phyloP scores from a whole-genome alignment of 2,888 invertebrate species.

The Caenorhabditis zanzibari region DNA sequence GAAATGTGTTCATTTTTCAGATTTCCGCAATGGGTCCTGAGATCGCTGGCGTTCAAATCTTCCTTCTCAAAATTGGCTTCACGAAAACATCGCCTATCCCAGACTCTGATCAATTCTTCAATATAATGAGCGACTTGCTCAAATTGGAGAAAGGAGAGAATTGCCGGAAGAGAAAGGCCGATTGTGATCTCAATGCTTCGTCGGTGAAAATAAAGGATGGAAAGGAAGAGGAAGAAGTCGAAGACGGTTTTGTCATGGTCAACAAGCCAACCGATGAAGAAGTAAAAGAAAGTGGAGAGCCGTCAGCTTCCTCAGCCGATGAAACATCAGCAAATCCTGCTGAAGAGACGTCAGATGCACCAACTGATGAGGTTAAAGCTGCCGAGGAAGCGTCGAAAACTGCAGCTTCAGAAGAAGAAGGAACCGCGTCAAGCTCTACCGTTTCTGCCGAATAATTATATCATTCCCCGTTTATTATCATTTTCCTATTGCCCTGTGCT shows the following conservation, averaged over 20 bases:
- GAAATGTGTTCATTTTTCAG: too few relatives aligned
- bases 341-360: neutral
- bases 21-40: slow-evolving; percentile 80
- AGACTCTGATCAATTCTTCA: slow-evolving; percentile 56
- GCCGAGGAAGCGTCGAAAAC: neutral
- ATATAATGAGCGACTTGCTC: slow-evolving; percentile 56
- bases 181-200: slow-evolving; percentile 59
- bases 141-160: slow-evolving; percentile 63
- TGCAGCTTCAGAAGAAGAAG: neutral
- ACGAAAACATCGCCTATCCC: slow-evolving; percentile 60
- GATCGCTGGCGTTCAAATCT: slow-evolving; percentile 78
- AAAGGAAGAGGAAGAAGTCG: slow-evolving; percentile 48
- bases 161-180: slow-evolving; percentile 61
- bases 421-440: neutral
- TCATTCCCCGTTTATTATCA: neutral
- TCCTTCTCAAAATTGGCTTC: slow-evolving; percentile 75
- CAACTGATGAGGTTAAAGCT: neutral
- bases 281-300: neutral
- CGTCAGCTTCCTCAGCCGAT: neutral
- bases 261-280: slow-evolving; percentile 51
- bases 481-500: neutral
- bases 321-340: neutral
- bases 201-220: slow-evolving; percentile 54
- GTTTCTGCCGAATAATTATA: slow-evolving; percentile 19
- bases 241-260: slow-evolving; percentile 61